Base-by-base conservation (phyloP, 2,888 invertebrate species). In the Acanthopleura granulata region DNA sequence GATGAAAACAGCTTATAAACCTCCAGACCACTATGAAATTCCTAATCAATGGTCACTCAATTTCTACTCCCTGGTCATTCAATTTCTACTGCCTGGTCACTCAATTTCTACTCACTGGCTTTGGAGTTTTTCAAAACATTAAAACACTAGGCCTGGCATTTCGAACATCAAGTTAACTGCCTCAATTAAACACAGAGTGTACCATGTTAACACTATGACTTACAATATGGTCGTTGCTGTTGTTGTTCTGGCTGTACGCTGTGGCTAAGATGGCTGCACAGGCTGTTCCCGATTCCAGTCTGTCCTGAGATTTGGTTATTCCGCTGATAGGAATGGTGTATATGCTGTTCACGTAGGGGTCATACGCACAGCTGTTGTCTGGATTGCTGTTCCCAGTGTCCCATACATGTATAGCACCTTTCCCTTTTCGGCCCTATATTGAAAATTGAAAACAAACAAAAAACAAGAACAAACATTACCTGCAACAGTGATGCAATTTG, bases 331-430 rank as follows among this genome's bases (percentile, higher is more conserved):
- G 22, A 69, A 74, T 74, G 14, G 74, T 74, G 29, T 74, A 74
- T 14, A n/a, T 30, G 50, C 51, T 74, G 25, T 74, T 74, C 12
- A 74, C 70, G 40, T 40, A 74, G 16, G 50, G 62, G 30, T 74
- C 74, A 51, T 74, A 74, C 14, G 74, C 66, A 74, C 74, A 74
- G 69, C 74, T 74, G 40, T 74, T 62, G 40, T 49, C 25, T 16
- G n/a, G 49, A 6, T 62, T 62, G 27, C 70, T 62, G 14, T 74
- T 66, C 6, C 74, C 40, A 27, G 50, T 50, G n/a, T 62, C 75
- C 75, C 69, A 62, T 18, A 75, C 27, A 51, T 77, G 27, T 72
- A 71, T 72, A 51, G 72, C 62, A 71, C 76, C 70, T 57, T 73
- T 66, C 72, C 76, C 66, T 40, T 51, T n/a, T 18, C 74, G 66